phyloP scores from a whole-genome alignment of 2,888 invertebrate species.

The Cryptophagus acutangulus region DNA sequence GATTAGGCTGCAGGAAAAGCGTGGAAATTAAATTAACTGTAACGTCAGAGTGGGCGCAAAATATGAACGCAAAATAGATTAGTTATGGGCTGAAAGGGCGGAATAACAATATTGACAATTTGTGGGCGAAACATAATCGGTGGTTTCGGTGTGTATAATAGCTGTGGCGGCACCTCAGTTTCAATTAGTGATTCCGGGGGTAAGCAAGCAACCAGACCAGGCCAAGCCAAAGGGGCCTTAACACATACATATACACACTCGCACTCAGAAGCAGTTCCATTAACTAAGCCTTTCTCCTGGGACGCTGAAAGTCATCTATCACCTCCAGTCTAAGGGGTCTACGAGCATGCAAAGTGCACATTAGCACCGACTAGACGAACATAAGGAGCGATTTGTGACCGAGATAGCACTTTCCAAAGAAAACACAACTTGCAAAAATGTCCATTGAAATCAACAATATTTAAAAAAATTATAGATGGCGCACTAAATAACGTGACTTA shows the following conservation, averaged over 20 bases:
- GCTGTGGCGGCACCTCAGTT: constrained; percentile 30
- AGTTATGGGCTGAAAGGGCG: constrained; percentile 21
- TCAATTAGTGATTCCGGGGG: constrained; percentile 26
- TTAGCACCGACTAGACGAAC: constrained; percentile 36
- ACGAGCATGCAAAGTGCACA: constrained; percentile 42
- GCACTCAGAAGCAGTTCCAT: constrained; percentile 25
- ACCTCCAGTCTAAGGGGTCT: constrained; percentile 25
- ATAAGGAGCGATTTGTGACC: constrained; percentile 33
- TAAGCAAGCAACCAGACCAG: background rate
- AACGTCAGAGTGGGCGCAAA: no score
- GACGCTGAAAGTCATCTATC: constrained; percentile 33
- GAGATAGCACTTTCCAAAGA: constrained; percentile 18
- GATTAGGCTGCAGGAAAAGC: no score
- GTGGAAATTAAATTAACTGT: no score
- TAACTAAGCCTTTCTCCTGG: constrained; percentile 33
- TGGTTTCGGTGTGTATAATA: constrained; percentile 26
- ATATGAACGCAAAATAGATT: constrained; percentile 8
- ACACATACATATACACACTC: no score
- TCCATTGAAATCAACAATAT: constrained; percentile 4
- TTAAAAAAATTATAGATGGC: constrained; percentile 1
- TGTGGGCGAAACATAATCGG: constrained; percentile 26
- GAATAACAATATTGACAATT: constrained; percentile 27
- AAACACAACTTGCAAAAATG: no score
- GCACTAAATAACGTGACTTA: no score
- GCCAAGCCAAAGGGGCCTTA: constrained; percentile 1